Base-by-base conservation (phyloP, 2,797 vertebrate genomes). In the Erpetoichthys calabaricus region DNA sequence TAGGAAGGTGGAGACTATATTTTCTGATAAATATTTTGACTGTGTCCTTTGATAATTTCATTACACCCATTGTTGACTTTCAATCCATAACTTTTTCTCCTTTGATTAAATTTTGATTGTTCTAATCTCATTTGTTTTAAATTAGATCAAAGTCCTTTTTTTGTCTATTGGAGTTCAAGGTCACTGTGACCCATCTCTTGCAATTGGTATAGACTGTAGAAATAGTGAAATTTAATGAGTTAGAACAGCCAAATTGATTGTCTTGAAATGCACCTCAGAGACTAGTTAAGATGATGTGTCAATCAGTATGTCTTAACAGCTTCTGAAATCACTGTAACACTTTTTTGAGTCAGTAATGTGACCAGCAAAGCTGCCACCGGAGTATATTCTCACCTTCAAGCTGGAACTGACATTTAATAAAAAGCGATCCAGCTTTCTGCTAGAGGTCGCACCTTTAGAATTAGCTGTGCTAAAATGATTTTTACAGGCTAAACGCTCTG, bases 171-270 rank as follows among this genome's bases (percentile, higher is more conserved):
- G 62, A 58, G 44, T 70, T 70, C 67, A 75, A 75, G 74, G 67
- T 65, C 70, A 52, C 57, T 53, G 56, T 62, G 60, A 61, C 62
- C 41, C 65, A 58, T 62, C 57, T 69, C 66, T 41, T 56, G 72
- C 66, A 64, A 70, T 55, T 63, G 66, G 62, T 67, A 59, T 46
- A 63, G 69, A 56, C 55, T 65, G 64, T 57, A 44, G 70, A 71
- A 68, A 65, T 50, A 69, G 61, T 59, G 71, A 68, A 70, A 67
- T 61, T 72, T 76, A 80, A 73, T 75, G 71, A 80, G 66, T 58
- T 51, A 73, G 69, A 75, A 74, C 62, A 65, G 63, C 56, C 58
- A 72, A 78, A 71, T 61, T 70, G 63, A 64, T 75, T 71, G 64
- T 68, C 61, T 64, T 60, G 65, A 66, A 75, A 73, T 67, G 65